A percentile compares a stretch with the other conserved stretches of the same genome.
phyloP scores from a whole-genome alignment of 2,797 vertebrate genomes.

The Enteromius afrohamiltoni region DNA sequence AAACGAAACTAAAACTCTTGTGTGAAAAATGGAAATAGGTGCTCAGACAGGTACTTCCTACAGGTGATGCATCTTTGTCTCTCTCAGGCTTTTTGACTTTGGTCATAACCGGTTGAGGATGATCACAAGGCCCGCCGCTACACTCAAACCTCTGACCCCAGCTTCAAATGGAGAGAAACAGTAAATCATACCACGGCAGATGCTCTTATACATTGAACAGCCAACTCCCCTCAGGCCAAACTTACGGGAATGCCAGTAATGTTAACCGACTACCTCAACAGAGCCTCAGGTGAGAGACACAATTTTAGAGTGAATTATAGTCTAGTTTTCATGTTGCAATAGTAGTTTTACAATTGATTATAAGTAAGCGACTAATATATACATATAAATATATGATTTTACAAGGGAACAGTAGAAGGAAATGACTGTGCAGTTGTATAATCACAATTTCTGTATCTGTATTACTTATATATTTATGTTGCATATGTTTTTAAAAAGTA shows the following conservation, averaged over 20 bases:
- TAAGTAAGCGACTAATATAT: neutral
- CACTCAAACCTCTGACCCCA: slow-evolving; percentile 91
- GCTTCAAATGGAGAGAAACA: slow-evolving; percentile 79
- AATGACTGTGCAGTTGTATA: neutral
- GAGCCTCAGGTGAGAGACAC: slow-evolving; percentile 56
- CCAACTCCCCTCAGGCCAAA: slow-evolving; percentile 77
- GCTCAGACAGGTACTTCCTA: slow-evolving; percentile 70
- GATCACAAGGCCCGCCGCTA: slow-evolving; percentile 90
- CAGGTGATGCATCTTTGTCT: slow-evolving; percentile 66
- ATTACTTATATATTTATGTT: neutral
- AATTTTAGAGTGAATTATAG: neutral
- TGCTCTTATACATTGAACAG: slow-evolving; percentile 67
- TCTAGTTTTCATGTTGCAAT: neutral
- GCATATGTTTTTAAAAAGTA: neutral
- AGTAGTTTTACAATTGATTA: neutral
- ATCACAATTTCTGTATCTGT: neutral
- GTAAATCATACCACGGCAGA: slow-evolving; percentile 88
- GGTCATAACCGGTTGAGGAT: slow-evolving; percentile 78
- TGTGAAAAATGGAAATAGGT: slow-evolving; percentile 42
- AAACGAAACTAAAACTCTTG: slow-evolving; percentile 58
- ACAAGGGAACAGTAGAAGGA: neutral
- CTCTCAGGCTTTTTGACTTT: slow-evolving; percentile 80
- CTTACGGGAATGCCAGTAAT: slow-evolving; percentile 80
- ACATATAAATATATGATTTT: too few relatives aligned
- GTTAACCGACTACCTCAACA: slow-evolving; percentile 78